These are phyloP conservation scores for Andricus grossulariae DNA, from an alignment of 1,140 invertebrate genomes.

Conservation along the genomic window DNA sequence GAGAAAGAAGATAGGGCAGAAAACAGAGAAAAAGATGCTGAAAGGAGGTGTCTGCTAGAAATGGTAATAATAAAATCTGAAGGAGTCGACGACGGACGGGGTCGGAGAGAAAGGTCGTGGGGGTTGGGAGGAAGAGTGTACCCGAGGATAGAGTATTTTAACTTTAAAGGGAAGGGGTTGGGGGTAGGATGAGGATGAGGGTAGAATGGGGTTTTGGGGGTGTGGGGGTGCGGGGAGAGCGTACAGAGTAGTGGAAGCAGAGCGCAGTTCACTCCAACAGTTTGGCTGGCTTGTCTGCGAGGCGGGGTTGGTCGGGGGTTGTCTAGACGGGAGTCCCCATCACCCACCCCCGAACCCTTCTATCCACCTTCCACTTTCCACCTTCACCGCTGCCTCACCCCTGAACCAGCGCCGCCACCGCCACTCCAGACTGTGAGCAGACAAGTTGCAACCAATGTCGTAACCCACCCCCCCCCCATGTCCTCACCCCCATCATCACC, in stretches of 20 bases:
- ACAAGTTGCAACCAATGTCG: constrained; percentile 71
- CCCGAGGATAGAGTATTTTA: constrained; percentile 71
- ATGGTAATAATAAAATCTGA: constrained; percentile 71
- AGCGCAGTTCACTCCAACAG: constrained; percentile 70
- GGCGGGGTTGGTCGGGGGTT: constrained; percentile 54
- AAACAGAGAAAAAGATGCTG: constrained; percentile 49
- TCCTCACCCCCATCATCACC: too few species aligned
- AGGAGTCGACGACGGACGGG: constrained; percentile 52
- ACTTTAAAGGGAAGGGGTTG: constrained; percentile 60
- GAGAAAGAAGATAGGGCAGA: constrained; percentile 39
- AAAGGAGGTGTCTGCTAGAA: constrained; percentile 63
- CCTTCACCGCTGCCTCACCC: constrained; percentile 51
- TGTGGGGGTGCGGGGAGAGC: constrained; percentile 45
- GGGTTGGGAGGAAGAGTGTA: constrained; percentile 51
- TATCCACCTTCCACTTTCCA: constrained; percentile 41
- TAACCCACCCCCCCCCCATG: constrained; percentile 55
- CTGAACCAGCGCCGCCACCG: constrained; percentile 58
- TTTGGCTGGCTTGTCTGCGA: constrained; percentile 69
- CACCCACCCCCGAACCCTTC: constrained; percentile 44
- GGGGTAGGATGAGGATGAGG: neutral
- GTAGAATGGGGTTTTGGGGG: constrained; percentile 29
- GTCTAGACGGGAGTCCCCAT: constrained; percentile 71
- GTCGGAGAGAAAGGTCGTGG: constrained; percentile 52
- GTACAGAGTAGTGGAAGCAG: constrained; percentile 38
- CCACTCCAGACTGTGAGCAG: constrained; percentile 68